Conservation (phyloP, 2,113 vertebrate species). For the Cheilinus undulatus region DNA sequence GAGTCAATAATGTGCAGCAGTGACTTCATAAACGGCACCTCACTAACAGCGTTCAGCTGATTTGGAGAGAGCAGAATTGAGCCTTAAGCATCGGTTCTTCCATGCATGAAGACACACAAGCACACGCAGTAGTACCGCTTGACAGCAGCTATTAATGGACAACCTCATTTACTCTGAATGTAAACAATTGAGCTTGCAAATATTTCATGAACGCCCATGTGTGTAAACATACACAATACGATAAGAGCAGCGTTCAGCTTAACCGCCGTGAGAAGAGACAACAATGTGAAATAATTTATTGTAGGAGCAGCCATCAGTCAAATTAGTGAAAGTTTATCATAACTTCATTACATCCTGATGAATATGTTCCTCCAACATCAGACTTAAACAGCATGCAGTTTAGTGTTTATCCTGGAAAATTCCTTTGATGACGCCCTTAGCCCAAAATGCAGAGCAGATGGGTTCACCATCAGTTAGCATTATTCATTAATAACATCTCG, state of each 20-base stretch:
- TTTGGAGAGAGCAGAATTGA: constrained; percentile 52
- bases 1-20: constrained; percentile 20
- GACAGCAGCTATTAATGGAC: constrained; percentile 74
- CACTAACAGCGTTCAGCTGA: constrained; percentile 49
- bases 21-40: constrained; percentile 48
- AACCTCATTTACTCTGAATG: constrained; percentile 71
- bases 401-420: constrained; percentile 17
- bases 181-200: constrained; percentile 73
- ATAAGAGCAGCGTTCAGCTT: constrained; percentile 64
- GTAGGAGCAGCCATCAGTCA: constrained; percentile 49
- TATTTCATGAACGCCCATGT: constrained; percentile 68
- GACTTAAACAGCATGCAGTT: constrained; percentile 41
- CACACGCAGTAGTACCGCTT: constrained; percentile 43
- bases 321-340: constrained; percentile 60
- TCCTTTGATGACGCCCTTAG: constrained; percentile 1
- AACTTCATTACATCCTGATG: constrained; percentile 52
- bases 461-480: constrained; percentile 53
- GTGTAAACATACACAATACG: constrained; percentile 62
- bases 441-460: constrained; percentile 35
- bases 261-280: constrained; percentile 34
- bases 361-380: constrained; percentile 36
- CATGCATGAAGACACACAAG: constrained; percentile 46
- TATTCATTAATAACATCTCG: constrained; percentile 54
- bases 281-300: constrained; percentile 57
- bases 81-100: constrained; percentile 34